Evolutionary conservation across 2,797 vertebrate genomes (phyloP).

Genomic region (Halcyon leucocephala): DNA sequence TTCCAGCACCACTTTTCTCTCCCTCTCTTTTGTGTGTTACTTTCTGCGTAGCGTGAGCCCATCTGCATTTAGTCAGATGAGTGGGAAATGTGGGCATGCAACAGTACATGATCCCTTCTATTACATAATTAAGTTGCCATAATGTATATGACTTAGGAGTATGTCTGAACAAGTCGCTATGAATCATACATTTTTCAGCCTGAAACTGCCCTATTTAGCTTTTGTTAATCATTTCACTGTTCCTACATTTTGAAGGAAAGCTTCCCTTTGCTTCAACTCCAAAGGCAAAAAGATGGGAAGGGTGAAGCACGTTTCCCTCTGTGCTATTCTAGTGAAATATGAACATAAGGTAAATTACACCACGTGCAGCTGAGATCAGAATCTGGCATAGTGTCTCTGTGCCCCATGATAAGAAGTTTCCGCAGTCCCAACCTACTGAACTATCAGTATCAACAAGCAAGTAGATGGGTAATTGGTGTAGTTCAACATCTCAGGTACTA

Average conservation of each 20-base stretch:
- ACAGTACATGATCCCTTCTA: constrained; percentile 37
- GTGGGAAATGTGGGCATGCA: constrained; percentile 36
- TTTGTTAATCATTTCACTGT: constrained; percentile 28
- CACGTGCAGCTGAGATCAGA: constrained; percentile 2
- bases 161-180: constrained; percentile 51
- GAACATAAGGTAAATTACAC: not conserved
- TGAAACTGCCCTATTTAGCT: constrained; percentile 41
- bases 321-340: not conserved
- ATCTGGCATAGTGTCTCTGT: not conserved
- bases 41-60: not conserved
- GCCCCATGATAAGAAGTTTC: not conserved
- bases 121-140: constrained; percentile 61
- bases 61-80: not conserved
- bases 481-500: not conserved
- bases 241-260: not conserved
- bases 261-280: not conserved
- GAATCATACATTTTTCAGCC: constrained; percentile 48
- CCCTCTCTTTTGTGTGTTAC: not conserved
- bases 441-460: not conserved
- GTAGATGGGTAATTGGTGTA: not conserved
- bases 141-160: constrained; percentile 20
- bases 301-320: not conserved
- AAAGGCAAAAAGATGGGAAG: not conserved
- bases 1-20: not conserved
- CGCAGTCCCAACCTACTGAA: not conserved